phyloP scores from a whole-genome alignment of 2,113 vertebrate genomes.

The human region GRCh38 chr1:33497001-33497500 shows the following conservation, averaged over 20 bases:
- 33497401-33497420: neutral
- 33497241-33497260: neutral
- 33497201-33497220: neutral
- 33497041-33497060: neutral
- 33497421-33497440: neutral
- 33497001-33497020: constrained; percentile 12
- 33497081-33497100: neutral
- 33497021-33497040: neutral
- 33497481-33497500: neutral
- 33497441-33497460: neutral
- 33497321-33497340: neutral
- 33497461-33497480: neutral
- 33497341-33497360: neutral
- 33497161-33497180: neutral
- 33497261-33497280: neutral
- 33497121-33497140: neutral
- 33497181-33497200: neutral
- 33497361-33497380: neutral
- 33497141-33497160: neutral
- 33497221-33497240: neutral
- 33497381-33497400: neutral
- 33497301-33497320: neutral
- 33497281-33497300: neutral
- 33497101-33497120: neutral
- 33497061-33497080: neutral